A percentile compares a stretch with the other conserved stretches of the same genome.
Evolutionary conservation across 2,113 vertebrate genomes (phyloP).

Genomic region (Rhinolophus sinicus): DNA sequence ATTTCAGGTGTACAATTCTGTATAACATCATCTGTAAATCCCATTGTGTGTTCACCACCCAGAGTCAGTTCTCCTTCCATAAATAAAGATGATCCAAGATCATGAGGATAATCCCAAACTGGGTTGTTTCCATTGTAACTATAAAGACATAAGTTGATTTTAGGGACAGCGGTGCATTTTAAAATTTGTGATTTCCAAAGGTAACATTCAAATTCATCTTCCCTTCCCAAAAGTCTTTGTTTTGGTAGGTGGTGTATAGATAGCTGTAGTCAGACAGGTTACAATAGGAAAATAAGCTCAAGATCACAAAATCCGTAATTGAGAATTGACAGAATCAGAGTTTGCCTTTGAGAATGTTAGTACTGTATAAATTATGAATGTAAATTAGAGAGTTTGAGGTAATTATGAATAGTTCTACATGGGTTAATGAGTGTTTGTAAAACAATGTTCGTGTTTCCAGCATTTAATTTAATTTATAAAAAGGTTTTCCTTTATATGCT

Average conservation of each 20-base stretch:
- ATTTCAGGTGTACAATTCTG: too few species aligned
- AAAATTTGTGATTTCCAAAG: not conserved
- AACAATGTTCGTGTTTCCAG: not conserved
- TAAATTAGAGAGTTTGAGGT: not conserved
- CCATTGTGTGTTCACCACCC: too few species aligned
- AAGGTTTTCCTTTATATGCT: not conserved
- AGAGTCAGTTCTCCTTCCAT: too few species aligned
- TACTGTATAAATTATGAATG: not conserved
- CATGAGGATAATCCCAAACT: not conserved
- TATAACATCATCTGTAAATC: too few species aligned
- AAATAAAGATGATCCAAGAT: not conserved
- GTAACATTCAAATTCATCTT: not conserved
- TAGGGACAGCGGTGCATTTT: not conserved
- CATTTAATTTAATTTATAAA: conserved; percentile 54
- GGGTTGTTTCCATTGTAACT: not conserved
- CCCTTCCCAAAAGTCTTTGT: not conserved
- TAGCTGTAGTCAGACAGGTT: not conserved
- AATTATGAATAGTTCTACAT: conserved; percentile 19
- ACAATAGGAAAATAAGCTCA: not conserved
- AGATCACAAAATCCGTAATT: not conserved
- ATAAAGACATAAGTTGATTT: not conserved
- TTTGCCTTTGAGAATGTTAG: conserved; percentile 9
- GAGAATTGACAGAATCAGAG: not conserved
- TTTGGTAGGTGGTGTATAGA: not conserved
- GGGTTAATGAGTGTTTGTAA: conserved; percentile 33